These are phyloP conservation scores for Eupeodes luniger DNA, from an alignment of 2,888 invertebrate species.

Conservation along the genomic window DNA sequence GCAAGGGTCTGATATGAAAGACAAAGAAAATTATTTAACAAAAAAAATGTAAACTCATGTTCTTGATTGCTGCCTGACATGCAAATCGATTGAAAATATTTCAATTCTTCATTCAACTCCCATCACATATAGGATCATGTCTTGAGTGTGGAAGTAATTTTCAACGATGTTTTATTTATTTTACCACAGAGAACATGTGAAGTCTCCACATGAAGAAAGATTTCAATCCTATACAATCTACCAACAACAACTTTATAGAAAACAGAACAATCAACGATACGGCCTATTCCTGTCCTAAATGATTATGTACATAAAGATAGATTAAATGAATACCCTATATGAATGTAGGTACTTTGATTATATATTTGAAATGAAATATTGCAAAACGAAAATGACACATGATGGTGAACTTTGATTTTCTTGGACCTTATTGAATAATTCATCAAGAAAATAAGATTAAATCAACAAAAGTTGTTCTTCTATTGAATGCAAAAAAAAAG, in stretches of 20 bases:
- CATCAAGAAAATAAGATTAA: slow-evolving; percentile 15
- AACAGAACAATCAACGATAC: neutral
- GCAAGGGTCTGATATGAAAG: neutral
- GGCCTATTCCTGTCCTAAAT: slow-evolving; percentile 5
- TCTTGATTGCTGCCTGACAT: slow-evolving; percentile 30
- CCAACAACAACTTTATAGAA: neutral
- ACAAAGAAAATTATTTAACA: slow-evolving; percentile 1
- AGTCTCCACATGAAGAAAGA: neutral
- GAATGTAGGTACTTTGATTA: slow-evolving; percentile 8
- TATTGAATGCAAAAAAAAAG: neutral
- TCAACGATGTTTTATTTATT: slow-evolving; percentile 41
- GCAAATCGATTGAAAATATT: slow-evolving; percentile 59
- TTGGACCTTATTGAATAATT: slow-evolving; percentile 29
- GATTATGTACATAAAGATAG: slow-evolving; percentile 29
- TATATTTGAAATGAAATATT: slow-evolving; percentile 33
- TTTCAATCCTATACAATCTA: neutral
- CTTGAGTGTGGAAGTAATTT: slow-evolving; percentile 12
- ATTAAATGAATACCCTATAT: slow-evolving; percentile 19
- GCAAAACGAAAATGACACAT: slow-evolving; percentile 25
- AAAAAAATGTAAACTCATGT: slow-evolving; percentile 3
- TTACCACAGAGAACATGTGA: slow-evolving; percentile 13
- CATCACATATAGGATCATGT: neutral
- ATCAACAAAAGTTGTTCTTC: slow-evolving; percentile 23
- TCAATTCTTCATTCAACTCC: slow-evolving; percentile 35
- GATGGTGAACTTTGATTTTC: slow-evolving; percentile 29